Evolutionary conservation across 2,113 vertebrate species (phyloP).

Genomic region (Acrocephalus kingi): DNA sequence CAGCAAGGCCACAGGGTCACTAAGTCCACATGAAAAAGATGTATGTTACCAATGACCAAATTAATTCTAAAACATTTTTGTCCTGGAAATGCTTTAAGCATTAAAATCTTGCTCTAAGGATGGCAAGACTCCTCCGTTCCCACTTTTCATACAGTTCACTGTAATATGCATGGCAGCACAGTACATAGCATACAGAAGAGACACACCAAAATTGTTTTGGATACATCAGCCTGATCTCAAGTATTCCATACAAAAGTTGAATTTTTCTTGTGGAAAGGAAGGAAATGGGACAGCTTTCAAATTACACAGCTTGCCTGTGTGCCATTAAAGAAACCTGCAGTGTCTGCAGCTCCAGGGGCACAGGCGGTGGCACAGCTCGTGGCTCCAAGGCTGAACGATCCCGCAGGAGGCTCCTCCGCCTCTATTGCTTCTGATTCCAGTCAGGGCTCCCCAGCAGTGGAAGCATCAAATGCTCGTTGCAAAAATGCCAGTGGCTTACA

Average conservation of each 20-base stretch:
- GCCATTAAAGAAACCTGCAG: not conserved
- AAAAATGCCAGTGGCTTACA: not conserved
- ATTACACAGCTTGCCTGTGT: not conserved
- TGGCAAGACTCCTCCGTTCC: not conserved
- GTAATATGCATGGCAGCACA: not conserved
- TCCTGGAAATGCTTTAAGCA: not conserved
- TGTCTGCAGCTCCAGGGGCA: not conserved
- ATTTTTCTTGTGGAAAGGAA: not conserved
- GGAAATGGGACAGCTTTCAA: not conserved
- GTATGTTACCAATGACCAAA: not conserved
- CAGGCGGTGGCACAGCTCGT: rapidly evolving
- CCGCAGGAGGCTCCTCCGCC: not conserved
- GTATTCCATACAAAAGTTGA: not conserved
- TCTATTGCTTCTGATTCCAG: not conserved
- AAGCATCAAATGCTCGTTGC: not conserved
- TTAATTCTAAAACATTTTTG: not conserved
- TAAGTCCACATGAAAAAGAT: not conserved
- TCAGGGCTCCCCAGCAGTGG: not conserved
- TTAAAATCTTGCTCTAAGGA: not conserved
- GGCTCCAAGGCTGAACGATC: not conserved
- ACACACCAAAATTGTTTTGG: not conserved
- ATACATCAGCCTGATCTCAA: not conserved
- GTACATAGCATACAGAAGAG: not conserved
- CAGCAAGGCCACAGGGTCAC: slow-evolving; percentile 7
- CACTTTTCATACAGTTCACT: not conserved